Evolutionary conservation across 53 echinoderm and acorn worm genomes (phyloP).

Genomic region (Henricia sp.): DNA sequence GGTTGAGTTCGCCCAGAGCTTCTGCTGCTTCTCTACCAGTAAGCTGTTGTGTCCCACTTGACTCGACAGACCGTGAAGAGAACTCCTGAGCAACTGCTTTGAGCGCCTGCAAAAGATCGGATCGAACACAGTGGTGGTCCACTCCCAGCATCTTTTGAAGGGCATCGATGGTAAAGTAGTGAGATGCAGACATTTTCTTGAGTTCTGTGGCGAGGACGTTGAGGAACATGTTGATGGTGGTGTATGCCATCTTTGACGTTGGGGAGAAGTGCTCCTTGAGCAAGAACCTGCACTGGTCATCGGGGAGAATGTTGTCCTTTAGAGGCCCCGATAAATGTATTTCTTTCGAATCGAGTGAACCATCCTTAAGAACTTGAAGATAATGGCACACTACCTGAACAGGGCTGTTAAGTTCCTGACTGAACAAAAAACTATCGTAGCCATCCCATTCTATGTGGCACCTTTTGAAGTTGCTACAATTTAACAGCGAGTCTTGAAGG

Average conservation of each 20-base stretch:
- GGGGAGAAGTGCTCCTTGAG: slow-evolving; percentile 21
- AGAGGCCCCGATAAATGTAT: slow-evolving; percentile 10
- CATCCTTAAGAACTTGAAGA: slow-evolving; percentile 31
- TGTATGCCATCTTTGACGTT: slow-evolving; percentile 51
- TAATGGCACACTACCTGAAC: slow-evolving; percentile 65
- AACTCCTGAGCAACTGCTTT: slow-evolving; percentile 51
- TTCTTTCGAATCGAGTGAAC: slow-evolving; percentile 21
- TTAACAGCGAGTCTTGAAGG: slow-evolving; percentile 41
- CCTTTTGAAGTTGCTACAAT: slow-evolving; percentile 51
- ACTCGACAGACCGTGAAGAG: slow-evolving; percentile 40
- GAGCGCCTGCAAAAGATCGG: slow-evolving; percentile 50
- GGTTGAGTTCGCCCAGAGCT: slow-evolving; percentile 14
- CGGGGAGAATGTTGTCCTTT: slow-evolving; percentile 6
- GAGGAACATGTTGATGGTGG: slow-evolving; percentile 46
- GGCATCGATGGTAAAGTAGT: slow-evolving; percentile 41
- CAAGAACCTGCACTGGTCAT: slow-evolving; percentile 23
- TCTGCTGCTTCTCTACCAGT: slow-evolving; percentile 29
- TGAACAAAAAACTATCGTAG: slow-evolving; percentile 20
- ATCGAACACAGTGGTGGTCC: slow-evolving; percentile 39
- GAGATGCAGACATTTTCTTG: slow-evolving; percentile 59
- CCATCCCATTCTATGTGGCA: slow-evolving; percentile 53
- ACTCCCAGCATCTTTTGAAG: slow-evolving; percentile 46
- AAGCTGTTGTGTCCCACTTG: slow-evolving; percentile 17
- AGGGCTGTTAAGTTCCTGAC: slow-evolving; percentile 53
- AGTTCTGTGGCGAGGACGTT: slow-evolving; percentile 58